Conservation (phyloP, 2,888 invertebrate species). For the Drosophila lacicola region DNA sequence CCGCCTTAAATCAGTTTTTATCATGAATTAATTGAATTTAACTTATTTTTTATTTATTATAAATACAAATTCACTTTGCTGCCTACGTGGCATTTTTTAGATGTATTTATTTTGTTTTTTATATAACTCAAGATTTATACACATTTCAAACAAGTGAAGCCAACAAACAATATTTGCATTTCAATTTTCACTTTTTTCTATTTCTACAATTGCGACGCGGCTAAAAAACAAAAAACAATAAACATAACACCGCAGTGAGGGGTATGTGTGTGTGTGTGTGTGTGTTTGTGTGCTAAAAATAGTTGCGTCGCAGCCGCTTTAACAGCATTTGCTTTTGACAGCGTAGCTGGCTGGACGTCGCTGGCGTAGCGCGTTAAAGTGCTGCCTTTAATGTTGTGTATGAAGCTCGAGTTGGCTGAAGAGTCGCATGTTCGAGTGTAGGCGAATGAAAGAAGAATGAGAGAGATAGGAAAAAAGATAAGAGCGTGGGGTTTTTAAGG, state of each 20-base stretch:
- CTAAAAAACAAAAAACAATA: slow-evolving; percentile 13
- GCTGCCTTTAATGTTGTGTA: slow-evolving; percentile 16
- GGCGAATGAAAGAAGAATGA: neutral
- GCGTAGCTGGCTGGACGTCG: slow-evolving; percentile 4
- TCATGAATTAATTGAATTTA: too few relatives aligned
- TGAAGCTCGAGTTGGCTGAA: slow-evolving; percentile 4
- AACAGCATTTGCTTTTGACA: slow-evolving; percentile 19
- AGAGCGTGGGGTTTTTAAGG: neutral
- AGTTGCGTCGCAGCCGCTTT: slow-evolving; percentile 37
- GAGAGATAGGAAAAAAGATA: neutral
- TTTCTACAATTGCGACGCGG: slow-evolving; percentile 28
- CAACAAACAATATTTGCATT: slow-evolving; percentile 4
- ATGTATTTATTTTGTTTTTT: neutral
- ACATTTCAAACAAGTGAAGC: neutral
- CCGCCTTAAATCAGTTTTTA: neutral
- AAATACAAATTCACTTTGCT: neutral
- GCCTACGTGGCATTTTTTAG: slow-evolving; percentile 32
- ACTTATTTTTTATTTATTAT: too few relatives aligned
- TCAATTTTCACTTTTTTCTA: neutral
- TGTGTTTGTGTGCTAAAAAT: slow-evolving; percentile 46
- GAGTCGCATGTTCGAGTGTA: slow-evolving; percentile 39
- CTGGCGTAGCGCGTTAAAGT: slow-evolving; percentile 52
- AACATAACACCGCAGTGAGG: slow-evolving; percentile 9
- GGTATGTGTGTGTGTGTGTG: slow-evolving; percentile 11
- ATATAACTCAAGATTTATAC: slow-evolving; percentile 4